A percentile compares a stretch with the other conserved stretches of the same genome.
Evolutionary conservation across 2,888 invertebrate genomes (phyloP).

Genomic region (Sarcophaga carnaria): DNA sequence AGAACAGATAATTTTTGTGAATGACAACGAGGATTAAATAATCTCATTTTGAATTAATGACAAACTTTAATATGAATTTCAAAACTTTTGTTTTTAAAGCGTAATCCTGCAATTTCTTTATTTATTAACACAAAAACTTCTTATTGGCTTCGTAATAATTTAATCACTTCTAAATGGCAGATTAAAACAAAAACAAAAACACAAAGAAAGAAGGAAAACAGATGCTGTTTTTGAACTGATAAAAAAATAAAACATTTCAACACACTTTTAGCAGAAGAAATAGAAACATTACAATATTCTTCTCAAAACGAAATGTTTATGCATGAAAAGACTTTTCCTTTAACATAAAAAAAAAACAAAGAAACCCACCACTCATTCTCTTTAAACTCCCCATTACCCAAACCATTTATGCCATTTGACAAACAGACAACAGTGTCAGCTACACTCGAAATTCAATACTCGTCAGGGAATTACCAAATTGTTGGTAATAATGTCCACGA

Average conservation of each 20-base stretch:
- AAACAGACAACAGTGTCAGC: constrained; percentile 46
- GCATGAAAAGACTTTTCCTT: not conserved
- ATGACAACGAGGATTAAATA: no score
- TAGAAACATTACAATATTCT: not conserved
- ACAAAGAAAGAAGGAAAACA: not conserved
- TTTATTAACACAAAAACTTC: not conserved
- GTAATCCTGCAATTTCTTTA: no score
- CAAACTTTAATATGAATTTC: no score
- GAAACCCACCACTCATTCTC: not conserved
- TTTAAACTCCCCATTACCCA: not conserved
- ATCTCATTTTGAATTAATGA: no score
- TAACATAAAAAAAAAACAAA: not conserved
- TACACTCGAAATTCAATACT: constrained; percentile 58
- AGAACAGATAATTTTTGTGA: no score
- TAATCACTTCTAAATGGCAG: constrained; percentile 40
- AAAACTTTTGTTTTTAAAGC: no score
- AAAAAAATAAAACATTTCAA: constrained; percentile 20
- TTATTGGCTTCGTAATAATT: constrained; percentile 49
- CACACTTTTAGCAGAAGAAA: constrained; percentile 6
- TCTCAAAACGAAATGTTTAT: not conserved
- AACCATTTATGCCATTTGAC: not conserved
- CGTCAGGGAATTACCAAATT: constrained; percentile 52
- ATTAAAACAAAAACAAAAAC: constrained; percentile 1
- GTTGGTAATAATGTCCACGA: constrained; percentile 42
- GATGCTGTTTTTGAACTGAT: constrained; percentile 49